Evolutionary conservation across 2,888 invertebrate species (phyloP).

Genomic region (Frankliniella intonsa): DNA sequence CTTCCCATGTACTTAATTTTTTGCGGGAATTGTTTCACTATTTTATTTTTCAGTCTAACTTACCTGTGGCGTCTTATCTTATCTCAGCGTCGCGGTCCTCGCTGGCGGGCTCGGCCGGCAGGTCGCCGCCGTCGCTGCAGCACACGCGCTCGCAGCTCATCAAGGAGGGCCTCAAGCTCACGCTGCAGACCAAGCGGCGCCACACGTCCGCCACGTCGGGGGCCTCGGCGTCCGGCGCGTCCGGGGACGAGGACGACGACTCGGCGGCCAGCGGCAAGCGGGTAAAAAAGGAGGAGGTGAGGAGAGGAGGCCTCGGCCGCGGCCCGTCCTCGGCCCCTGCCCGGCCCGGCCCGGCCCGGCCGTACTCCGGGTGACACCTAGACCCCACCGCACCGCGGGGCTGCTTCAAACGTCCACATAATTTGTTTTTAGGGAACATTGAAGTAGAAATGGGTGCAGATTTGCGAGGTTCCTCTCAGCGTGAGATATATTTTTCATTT

Average conservation of each 20-base stretch:
- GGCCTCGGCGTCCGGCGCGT: background rate
- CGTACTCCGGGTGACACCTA: too few relatives aligned
- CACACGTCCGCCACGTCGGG: conserved; percentile 31
- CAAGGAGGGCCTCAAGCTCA: conserved; percentile 81
- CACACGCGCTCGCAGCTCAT: conserved; percentile 86
- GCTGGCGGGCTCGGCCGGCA: conserved; percentile 47
- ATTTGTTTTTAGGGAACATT: too few relatives aligned
- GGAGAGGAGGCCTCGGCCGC: conserved; percentile 48
- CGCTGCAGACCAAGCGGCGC: conserved; percentile 79
- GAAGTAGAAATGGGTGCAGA: too few relatives aligned
- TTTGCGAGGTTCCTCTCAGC: too few relatives aligned
- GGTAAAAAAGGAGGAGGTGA: conserved; percentile 48
- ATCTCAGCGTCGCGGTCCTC: conserved; percentile 48
- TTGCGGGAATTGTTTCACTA: too few relatives aligned
- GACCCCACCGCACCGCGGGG: too few relatives aligned
- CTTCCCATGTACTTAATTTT: too few relatives aligned
- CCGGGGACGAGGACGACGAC: conserved; percentile 29
- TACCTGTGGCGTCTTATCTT: background rate
- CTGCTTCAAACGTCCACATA: too few relatives aligned
- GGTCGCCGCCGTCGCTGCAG: conserved; percentile 56
- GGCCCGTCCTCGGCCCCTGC: too few relatives aligned
- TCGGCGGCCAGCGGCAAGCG: conserved; percentile 42
- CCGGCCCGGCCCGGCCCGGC: too few relatives aligned
- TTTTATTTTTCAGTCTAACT: background rate
- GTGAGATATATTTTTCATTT: too few relatives aligned